phyloP scores from a whole-genome alignment of 2,113 vertebrate genomes.

The Sinocyclocheilus anophthalmus region DNA sequence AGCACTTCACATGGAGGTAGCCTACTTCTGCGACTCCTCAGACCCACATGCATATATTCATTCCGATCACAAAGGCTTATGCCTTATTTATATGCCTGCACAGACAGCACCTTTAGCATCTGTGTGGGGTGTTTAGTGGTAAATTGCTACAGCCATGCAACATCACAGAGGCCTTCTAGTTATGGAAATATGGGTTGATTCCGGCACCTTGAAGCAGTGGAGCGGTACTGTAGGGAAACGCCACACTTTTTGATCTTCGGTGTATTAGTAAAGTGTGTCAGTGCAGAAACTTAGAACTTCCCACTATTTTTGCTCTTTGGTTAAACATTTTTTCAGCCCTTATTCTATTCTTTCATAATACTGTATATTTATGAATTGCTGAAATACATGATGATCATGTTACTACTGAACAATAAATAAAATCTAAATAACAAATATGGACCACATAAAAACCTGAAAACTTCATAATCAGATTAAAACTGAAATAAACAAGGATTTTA shows the following conservation, averaged over 20 bases:
- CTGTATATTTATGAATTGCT: background rate
- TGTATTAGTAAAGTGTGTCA: background rate
- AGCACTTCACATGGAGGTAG: conserved; percentile 44
- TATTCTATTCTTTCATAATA: background rate
- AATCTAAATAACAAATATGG: background rate
- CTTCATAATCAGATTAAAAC: background rate
- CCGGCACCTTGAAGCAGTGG: conserved; percentile 18
- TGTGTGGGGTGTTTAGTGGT: conserved; percentile 41
- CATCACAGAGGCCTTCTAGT: conserved; percentile 25
- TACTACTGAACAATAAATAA: background rate
- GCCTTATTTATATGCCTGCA: conserved; percentile 53
- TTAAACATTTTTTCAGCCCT: background rate
- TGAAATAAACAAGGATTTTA: background rate
- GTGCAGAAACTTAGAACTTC: background rate
- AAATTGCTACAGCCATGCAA: conserved; percentile 53
- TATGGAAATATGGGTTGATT: conserved; percentile 47
- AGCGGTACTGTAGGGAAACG: background rate
- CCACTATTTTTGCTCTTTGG: background rate
- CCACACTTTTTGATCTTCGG: background rate
- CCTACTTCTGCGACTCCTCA: conserved; percentile 2
- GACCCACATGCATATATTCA: conserved; percentile 47
- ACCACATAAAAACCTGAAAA: background rate
- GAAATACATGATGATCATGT: background rate
- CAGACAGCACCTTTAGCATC: conserved; percentile 49
- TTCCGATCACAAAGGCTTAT: conserved; percentile 54